Evolutionary conservation across 2,888 invertebrate species (phyloP).

Genomic region (Scaeva pyrastri): DNA sequence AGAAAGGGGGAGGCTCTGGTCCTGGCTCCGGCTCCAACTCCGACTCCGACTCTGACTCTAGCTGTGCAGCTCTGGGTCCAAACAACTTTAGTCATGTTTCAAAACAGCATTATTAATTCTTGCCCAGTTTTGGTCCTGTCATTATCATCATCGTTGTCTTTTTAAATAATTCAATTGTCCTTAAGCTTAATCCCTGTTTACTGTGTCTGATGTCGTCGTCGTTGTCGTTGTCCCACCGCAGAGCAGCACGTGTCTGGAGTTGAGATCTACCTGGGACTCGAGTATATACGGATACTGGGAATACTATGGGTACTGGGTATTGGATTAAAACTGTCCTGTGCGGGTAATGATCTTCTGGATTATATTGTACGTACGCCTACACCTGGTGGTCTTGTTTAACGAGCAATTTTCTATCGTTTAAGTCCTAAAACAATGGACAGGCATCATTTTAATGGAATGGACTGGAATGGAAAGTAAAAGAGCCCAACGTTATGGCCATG

Average conservation of each 20-base stretch:
- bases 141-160: constrained; percentile 59
- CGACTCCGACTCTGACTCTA: background rate
- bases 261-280: background rate
- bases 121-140: constrained; percentile 47
- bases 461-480: no score
- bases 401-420: constrained; percentile 49
- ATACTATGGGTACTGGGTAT: background rate
- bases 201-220: constrained; percentile 23
- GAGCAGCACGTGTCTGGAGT: constrained; percentile 26
- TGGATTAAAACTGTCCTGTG: constrained; percentile 41
- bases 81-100: constrained; percentile 53
- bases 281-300: background rate
- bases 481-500: no score
- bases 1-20: background rate
- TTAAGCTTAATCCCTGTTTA: constrained; percentile 62
- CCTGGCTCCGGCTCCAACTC: background rate
- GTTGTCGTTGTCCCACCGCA: constrained; percentile 25
- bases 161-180: constrained; percentile 66
- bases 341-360: constrained; percentile 45
- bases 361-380: constrained; percentile 41
- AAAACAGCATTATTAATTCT: constrained; percentile 67
- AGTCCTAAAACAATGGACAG: constrained; percentile 32
- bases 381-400: constrained; percentile 41
- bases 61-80: background rate
- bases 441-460: constrained; percentile 28